Evolutionary conservation across 2,888 invertebrate genomes (phyloP).

Genomic region (Agriopis marginaria): DNA sequence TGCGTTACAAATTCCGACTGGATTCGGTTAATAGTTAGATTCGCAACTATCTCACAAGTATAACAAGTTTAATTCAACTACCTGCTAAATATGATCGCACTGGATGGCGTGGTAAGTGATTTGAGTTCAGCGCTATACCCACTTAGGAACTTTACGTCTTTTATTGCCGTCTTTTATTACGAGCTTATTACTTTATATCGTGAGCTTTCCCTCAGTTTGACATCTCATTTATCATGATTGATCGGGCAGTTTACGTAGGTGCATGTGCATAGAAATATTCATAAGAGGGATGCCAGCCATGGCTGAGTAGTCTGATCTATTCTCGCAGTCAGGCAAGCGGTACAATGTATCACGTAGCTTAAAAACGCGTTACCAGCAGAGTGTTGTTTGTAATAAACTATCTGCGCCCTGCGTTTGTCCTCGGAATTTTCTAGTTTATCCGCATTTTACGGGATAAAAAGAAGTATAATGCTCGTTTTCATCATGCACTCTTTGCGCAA

Average conservation of each 20-base stretch:
- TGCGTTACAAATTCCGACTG: constrained; percentile 63
- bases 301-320: constrained; percentile 15
- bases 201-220: constrained; percentile 28
- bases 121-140: constrained; percentile 4
- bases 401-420: too few species aligned
- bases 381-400: neutral
- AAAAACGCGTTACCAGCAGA: constrained; percentile 7
- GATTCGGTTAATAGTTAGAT: constrained; percentile 44
- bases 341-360: constrained; percentile 2
- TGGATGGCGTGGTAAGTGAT: constrained; percentile 9
- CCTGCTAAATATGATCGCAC: constrained; percentile 12
- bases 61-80: neutral
- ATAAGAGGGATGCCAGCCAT: constrained; percentile 18
- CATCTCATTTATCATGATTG: constrained; percentile 40
- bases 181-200: constrained; percentile 23
- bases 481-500: too few species aligned
- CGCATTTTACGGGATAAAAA: too few species aligned
- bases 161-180: neutral
- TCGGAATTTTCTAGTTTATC: too few species aligned
- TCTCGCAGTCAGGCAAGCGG: constrained; percentile 16
- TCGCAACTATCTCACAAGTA: constrained; percentile 30
- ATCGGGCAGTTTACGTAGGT: constrained; percentile 36
- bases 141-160: constrained; percentile 17
- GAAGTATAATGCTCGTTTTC: too few species aligned
- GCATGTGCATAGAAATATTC: constrained; percentile 35